Evolutionary conservation across 2,888 invertebrate genomes (phyloP).

Genomic region (Nephrotoma flavescens): DNA sequence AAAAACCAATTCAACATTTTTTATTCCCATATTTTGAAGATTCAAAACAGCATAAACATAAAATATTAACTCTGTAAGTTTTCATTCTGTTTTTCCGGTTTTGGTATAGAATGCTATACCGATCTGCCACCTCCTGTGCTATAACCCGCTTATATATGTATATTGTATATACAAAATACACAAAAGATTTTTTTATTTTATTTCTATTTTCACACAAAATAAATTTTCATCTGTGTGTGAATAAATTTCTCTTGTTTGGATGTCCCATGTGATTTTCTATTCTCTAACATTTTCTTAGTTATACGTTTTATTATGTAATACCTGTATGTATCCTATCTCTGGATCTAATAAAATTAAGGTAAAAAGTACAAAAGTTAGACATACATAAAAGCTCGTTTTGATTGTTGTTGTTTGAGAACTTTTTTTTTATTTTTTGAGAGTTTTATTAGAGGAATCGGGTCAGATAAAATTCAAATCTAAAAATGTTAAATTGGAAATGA

Average conservation of each 20-base stretch:
- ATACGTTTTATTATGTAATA: neutral
- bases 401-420: neutral
- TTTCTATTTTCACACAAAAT: neutral
- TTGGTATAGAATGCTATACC: neutral
- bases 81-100: neutral
- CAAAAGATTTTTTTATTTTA: neutral
- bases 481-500: neutral
- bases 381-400: neutral
- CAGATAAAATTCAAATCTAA: neutral
- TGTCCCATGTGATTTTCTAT: neutral
- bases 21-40: neutral
- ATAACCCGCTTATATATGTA: neutral
- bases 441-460: neutral
- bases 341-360: neutral
- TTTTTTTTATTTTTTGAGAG: neutral
- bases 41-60: neutral
- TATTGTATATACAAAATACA: neutral
- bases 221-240: neutral
- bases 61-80: neutral
- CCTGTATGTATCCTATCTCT: neutral
- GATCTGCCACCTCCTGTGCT: neutral
- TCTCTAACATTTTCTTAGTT: neutral
- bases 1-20: neutral
- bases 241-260: neutral
- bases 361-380: neutral